Evolutionary conservation across 2,113 vertebrate genomes (phyloP), one percentile per base, ranked within the genome.

Genomic region (Conger conger): DNA sequence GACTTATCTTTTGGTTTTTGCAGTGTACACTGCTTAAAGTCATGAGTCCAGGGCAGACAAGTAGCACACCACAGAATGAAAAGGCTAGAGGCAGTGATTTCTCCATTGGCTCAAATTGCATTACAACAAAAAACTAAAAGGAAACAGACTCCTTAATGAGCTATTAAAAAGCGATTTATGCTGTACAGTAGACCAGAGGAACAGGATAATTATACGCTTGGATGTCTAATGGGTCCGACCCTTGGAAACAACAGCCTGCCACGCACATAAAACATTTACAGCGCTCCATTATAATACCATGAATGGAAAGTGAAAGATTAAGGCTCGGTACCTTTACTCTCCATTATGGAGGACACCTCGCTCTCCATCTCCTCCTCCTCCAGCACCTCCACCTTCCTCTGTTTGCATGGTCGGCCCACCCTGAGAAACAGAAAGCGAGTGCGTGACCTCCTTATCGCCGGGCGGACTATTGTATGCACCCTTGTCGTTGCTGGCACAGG

Each of bases 301-400:
- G 20, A n/a, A 17, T 13, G 37, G 37, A 33, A 8, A 30, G n/a
- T 11, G n/a, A 73, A 73, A 63, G 57, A 63, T 27, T 18, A 27
- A 3, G 23, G 2, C 57, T 63, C 23, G 3, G 30, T 96, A 97
- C 96, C 96, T 96, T 93, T 96, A 86, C 94, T 87, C 93, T 96
- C 94, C 16, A 89, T 93, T 84, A 94, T 86, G 36, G 91, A 87
- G 6, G 93, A 91, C 82, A 90, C 88, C 83, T 95, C 95, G 73
- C 89, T 94, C 90, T 95, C 94, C 82, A 84, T 87, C 79, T 91
- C 94, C 77, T 93, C 94, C 87, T 91, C 92, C 83, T 85, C 92
- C 81, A 86, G 88, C 87, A 87, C 89, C 33, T 88, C 87, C 16
- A 88, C 85, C 45, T 93, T 85, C 54, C 88, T 23, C 5, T 94